A percentile compares a stretch with the other conserved stretches of the same genome.
These are phyloP conservation scores for Hololepta plana DNA, from an alignment of 2,888 invertebrate species.

Conservation along the genomic window DNA sequence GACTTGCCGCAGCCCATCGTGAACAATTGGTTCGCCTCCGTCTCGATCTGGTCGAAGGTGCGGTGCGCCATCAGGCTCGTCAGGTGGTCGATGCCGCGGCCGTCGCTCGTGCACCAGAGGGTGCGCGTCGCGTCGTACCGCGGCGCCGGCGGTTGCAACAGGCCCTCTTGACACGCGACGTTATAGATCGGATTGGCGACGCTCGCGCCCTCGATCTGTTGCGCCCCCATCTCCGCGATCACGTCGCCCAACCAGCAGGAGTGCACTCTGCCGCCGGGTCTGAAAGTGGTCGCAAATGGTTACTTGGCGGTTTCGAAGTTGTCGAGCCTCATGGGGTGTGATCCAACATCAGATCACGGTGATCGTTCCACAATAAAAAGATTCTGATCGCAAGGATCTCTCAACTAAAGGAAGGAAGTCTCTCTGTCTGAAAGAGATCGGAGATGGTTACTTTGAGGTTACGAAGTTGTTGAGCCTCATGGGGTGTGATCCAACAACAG, in stretches of 20 bases:
- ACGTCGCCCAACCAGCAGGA: slow-evolving; percentile 62
- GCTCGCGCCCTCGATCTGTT: slow-evolving; percentile 54
- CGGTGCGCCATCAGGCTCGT: slow-evolving; percentile 46
- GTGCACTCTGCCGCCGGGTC: slow-evolving; percentile 61
- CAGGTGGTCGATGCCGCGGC: slow-evolving; percentile 39
- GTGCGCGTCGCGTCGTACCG: slow-evolving; percentile 36
- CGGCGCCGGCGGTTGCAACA: slow-evolving; percentile 38
- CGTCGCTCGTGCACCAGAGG: slow-evolving; percentile 50
- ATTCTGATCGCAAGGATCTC: no score
- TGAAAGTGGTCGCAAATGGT: slow-evolving; percentile 21
- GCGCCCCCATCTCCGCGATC: slow-evolving; percentile 60
- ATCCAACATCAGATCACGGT: no score
- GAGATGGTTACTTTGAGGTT: no score
- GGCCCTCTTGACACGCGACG: slow-evolving; percentile 47
- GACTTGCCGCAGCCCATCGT: slow-evolving; percentile 38
- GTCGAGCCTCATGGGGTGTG: no score
- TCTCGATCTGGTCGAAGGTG: slow-evolving; percentile 46
- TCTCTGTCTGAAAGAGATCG: no score
- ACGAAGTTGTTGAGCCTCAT: no score
- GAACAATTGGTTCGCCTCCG: slow-evolving; percentile 45
- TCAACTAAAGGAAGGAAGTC: no score
- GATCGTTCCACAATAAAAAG: no score
- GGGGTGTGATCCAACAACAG: no score
- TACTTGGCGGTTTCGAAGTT: no score
- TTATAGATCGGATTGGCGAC: slow-evolving; percentile 53